These are phyloP conservation scores for Psammodynastes pulverulentus DNA, from an alignment of 2,113 vertebrate genomes.

Conservation along the genomic window DNA sequence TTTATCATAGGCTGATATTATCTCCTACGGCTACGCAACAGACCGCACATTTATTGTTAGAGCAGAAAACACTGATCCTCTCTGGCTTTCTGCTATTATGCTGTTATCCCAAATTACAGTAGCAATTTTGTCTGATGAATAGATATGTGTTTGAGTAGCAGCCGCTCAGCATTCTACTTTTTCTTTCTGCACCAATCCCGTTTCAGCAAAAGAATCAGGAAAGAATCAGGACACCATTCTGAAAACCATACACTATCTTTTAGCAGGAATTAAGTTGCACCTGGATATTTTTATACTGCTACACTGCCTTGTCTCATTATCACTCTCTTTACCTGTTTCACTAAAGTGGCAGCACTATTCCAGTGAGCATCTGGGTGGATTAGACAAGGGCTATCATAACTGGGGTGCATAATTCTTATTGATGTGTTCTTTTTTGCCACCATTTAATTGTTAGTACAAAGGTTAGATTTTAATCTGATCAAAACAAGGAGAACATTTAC, in stretches of 20 bases:
- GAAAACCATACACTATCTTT: not conserved
- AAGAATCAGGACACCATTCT: not conserved
- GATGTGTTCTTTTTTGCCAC: not conserved
- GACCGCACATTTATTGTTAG: constrained; percentile 44
- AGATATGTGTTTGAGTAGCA: constrained; percentile 28
- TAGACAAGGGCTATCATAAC: not conserved
- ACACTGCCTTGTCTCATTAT: not conserved
- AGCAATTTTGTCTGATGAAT: constrained; percentile 56
- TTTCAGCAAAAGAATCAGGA: not conserved
- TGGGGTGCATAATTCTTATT: not conserved
- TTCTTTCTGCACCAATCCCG: constrained; percentile 32
- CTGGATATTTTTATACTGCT: not conserved
- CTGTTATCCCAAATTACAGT: constrained; percentile 41
- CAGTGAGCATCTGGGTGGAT: not conserved
- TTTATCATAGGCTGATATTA: constrained; percentile 32
- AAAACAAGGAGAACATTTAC: not conserved
- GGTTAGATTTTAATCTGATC: not conserved
- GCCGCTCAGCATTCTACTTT: constrained; percentile 24
- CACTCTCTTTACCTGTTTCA: not conserved
- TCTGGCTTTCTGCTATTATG: constrained; percentile 49
- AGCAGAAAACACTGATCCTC: constrained; percentile 47
- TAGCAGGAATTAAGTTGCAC: not conserved
- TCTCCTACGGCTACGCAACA: constrained; percentile 43
- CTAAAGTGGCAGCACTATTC: not conserved
- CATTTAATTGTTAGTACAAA: not conserved